Evolutionary conservation across 92 coral and sea anemone species (phyloP), one percentile per base, ranked within the genome.

Genomic region (Phymanthus crucifer): DNA sequence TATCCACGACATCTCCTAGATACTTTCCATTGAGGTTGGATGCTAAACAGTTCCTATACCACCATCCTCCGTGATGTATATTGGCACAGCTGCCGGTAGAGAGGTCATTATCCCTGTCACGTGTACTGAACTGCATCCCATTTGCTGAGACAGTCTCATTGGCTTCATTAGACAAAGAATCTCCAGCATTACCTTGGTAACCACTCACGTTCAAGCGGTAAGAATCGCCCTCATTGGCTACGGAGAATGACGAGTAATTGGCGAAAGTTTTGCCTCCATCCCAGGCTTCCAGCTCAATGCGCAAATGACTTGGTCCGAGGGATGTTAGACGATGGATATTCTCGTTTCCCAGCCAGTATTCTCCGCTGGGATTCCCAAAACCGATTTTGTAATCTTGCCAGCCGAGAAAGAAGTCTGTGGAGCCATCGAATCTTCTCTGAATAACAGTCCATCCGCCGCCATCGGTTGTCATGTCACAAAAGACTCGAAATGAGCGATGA

Each of bases 181-280:
- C 86, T 32, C 78, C 78, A 29, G 86, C 86, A 66, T 27, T 80
- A 18, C 89, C 89, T 10, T 78, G 54, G 65, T 79, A 79, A 5
- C 75, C 65, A 40, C 75, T 84, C 26, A 80, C 76, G 29, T 32
- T 71, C 36, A 80, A 70, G 32, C 33, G 11, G 33, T 79, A 85
- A 0, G 73, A 71, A 8, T 19, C 21, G 45, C 70, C 16, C 85
- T 85, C 89, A 48, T 24, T 56, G 33, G 74, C 65, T 21, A 72
- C 61, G 13, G 48, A 61, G 36, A 85, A 85, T 70, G 38, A 54
- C 19, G 48, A 70, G 75, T 83, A 83, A 75, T 74, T 72, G 17
- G 88, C 88, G 35, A 36, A 70, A 32, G 43, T 38, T 21, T 19
- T 26, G 52, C 66, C 46, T 32, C 87, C 90, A 12, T 57, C 50